phyloP scores from a whole-genome alignment of 2,113 vertebrate genomes.

The Chunga burmeisteri region DNA sequence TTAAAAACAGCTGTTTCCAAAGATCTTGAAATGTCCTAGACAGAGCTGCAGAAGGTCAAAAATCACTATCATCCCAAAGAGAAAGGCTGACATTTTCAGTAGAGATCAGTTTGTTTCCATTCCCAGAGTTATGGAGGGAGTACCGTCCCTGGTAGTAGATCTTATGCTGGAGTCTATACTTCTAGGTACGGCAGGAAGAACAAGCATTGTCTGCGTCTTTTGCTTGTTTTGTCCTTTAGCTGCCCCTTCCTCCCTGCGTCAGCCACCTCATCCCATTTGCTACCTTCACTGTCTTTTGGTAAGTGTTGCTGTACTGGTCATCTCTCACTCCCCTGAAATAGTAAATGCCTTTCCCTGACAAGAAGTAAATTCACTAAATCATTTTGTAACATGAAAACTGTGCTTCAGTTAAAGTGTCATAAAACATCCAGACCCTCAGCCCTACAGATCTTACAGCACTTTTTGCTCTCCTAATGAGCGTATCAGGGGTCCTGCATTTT shows the following conservation, averaged over 20 bases:
- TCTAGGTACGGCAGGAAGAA: rapidly evolving
- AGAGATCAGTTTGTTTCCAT: background rate
- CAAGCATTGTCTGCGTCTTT: background rate
- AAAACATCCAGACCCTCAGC: background rate
- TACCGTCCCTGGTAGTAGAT: background rate
- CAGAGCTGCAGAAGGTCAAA: background rate
- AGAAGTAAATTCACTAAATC: background rate
- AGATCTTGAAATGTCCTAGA: background rate
- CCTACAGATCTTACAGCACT: background rate
- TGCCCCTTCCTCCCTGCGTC: background rate
- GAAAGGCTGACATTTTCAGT: background rate
- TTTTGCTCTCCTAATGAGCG: background rate
- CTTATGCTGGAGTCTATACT: background rate
- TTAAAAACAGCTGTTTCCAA: background rate
- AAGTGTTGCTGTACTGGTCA: background rate
- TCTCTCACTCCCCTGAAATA: background rate
- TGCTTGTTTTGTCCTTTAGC: background rate
- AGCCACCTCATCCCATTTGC: background rate
- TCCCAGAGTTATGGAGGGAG: background rate
- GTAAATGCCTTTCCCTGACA: background rate
- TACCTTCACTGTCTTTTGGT: background rate
- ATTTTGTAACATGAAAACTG: background rate
- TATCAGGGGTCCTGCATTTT: background rate
- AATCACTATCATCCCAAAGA: background rate
- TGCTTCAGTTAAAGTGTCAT: background rate